Evolutionary conservation across 2,113 vertebrate genomes (phyloP), one percentile per base, ranked within the genome.

Genomic region (Chlorodrepanis virens): DNA sequence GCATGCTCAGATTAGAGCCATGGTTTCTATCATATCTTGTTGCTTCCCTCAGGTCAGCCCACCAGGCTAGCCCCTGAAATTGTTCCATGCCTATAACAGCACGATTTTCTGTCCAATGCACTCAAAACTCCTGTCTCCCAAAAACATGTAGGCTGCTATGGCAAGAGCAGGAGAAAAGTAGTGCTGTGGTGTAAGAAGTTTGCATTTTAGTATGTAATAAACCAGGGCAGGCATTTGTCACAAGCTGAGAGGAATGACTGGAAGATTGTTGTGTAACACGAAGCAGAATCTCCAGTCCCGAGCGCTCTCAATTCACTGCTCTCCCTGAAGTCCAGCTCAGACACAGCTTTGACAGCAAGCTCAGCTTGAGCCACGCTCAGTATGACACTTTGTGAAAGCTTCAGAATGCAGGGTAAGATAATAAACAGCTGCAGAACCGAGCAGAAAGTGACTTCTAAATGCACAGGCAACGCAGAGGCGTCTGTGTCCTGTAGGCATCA

Each of bases 321-420:
- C 0, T 23, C 25, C 25, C 19, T 49, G 53, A 89, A 82, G 69
- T 25, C 60, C 47, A 33, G n/a, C 11, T 65, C 2, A 3, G 18
- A 59, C 21, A 25, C 11, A 20, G 11, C 59, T 92, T 68, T 9
- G 0, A 67, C 54, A 64, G 27, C 10, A 57, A 74, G 25, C 24
- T 70, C 3, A 0, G n/a, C 35, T 87, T 40, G 44, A 89, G 12
- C 24, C 6, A 6, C 3, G 0, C 25, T 35, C 10, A 47, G 6
- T 33, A 45, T 53, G 42, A 81, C n/a, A 31, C 37, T 44, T 10
- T 57, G 8, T 31, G 67, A 78, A 56, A 88, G 37, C 18, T 77
- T 35, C 29, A 71, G 35, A 68, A 57, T 69, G 21, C 28, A 79
- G 54, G 22, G 42, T 40, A 23, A 59, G n/a, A 39, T 11, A 77